phyloP scores from a whole-genome alignment of 2,113 vertebrate species.

The Elephantulus edwardii region DNA sequence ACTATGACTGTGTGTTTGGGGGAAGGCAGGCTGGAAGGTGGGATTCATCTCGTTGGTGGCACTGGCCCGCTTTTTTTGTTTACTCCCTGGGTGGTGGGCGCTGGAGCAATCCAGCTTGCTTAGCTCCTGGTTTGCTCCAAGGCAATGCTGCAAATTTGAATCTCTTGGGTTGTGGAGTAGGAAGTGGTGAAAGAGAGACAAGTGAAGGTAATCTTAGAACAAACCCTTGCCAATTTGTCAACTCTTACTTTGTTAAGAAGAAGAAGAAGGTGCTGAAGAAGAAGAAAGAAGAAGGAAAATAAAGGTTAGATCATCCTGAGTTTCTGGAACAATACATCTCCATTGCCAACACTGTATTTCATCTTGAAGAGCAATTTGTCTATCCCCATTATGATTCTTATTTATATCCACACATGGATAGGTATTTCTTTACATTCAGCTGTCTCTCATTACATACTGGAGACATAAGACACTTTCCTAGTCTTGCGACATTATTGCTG shows the following conservation, averaged over 20 bases:
- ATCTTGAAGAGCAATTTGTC: conserved; percentile 21
- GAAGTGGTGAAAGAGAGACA: not conserved
- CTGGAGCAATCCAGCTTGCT: not conserved
- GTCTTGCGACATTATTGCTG: not conserved
- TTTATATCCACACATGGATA: conserved; percentile 26
- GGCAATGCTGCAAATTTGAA: not conserved
- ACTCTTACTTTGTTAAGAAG: conserved; percentile 21
- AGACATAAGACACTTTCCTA: not conserved
- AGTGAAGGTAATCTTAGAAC: conserved; percentile 8
- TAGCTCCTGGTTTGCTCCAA: not conserved
- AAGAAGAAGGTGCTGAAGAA: too few species aligned
- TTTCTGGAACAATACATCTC: not conserved
- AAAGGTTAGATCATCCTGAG: conserved; percentile 26
- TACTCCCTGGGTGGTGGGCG: not conserved
- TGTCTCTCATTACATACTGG: conserved; percentile 30
- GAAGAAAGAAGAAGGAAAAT: not conserved
- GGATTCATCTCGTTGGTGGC: not conserved
- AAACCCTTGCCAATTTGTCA: conserved; percentile 43
- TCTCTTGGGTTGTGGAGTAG: not conserved
- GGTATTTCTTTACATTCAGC: conserved; percentile 37
- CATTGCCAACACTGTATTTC: not conserved
- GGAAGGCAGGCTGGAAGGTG: conserved; percentile 31
- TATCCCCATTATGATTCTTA: conserved; percentile 24
- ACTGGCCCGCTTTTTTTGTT: not conserved
- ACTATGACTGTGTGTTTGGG: conserved; percentile 42